These are phyloP conservation scores for Microctonus aethiopoides DNA, from an alignment of 2,888 invertebrate genomes.

Conservation along the genomic window DNA sequence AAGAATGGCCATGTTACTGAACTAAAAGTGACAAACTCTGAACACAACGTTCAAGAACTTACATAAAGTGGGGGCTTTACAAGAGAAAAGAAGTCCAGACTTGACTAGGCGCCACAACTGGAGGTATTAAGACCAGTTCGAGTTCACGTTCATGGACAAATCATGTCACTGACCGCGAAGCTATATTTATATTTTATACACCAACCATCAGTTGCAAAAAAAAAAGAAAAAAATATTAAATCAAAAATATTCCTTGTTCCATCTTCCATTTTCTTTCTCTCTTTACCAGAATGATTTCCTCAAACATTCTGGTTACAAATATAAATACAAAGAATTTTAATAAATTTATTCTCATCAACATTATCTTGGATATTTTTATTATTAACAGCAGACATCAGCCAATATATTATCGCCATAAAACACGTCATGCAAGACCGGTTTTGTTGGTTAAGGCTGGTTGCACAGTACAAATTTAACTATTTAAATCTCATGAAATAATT, in stretches of 20 bases:
- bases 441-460: background rate
- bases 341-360: background rate
- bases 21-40: constrained; percentile 5
- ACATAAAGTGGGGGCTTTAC: background rate
- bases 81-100: constrained; percentile 2
- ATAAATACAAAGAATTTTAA: too few species aligned
- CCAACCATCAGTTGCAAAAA: constrained; percentile 28
- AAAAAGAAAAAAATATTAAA: background rate
- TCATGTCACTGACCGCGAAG: constrained; percentile 62
- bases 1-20: constrained; percentile 4
- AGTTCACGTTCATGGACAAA: constrained; percentile 61
- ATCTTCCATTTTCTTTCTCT: background rate
- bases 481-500: background rate
- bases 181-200: constrained; percentile 41
- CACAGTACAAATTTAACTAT: background rate
- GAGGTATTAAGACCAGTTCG: constrained; percentile 56
- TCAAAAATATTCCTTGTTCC: background rate
- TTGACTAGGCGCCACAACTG: constrained; percentile 40
- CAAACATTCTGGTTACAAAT: too few species aligned
- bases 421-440: background rate
- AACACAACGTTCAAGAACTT: background rate
- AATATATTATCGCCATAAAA: background rate
- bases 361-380: too few species aligned
- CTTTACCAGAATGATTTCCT: too few species aligned
- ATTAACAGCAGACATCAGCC: too few species aligned